Percentiles rank a stretch among this genome's conserved stretches.
Evolutionary conservation across 2,797 vertebrate species (phyloP).

Genomic region (Clarias fuscus): DNA sequence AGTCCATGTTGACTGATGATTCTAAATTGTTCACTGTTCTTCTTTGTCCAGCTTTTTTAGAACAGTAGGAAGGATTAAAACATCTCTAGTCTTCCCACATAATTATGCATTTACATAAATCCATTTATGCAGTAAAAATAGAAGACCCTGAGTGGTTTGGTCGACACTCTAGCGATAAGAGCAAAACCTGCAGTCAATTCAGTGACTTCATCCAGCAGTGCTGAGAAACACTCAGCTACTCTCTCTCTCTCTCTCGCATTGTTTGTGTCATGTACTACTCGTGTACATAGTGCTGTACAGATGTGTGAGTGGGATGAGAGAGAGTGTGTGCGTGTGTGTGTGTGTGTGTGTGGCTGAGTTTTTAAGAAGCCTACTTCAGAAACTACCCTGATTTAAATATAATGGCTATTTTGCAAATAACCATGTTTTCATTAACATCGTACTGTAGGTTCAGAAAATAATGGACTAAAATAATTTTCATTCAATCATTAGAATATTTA

Average conservation of each 20-base stretch:
- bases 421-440: background rate
- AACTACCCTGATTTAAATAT: background rate
- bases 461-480: background rate
- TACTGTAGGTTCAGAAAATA: background rate
- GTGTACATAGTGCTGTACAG: constrained; percentile 1
- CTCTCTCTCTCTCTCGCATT: background rate
- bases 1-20: background rate
- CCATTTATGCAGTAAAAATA: constrained; percentile 61
- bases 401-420: background rate
- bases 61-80: constrained; percentile 41
- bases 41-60: constrained; percentile 30
- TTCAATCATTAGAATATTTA: background rate
- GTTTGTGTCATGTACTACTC: background rate
- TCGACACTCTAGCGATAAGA: constrained; percentile 36
- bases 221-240: constrained; percentile 29
- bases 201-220: constrained; percentile 19
- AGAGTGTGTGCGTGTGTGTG: background rate
- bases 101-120: constrained; percentile 63
- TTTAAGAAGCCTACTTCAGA: constrained; percentile 11
- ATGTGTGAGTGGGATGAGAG: background rate
- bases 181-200: constrained; percentile 39
- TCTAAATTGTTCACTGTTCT: constrained; percentile 33
- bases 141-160: constrained; percentile 33
- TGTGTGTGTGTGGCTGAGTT: background rate
- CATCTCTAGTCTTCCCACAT: constrained; percentile 55